These are phyloP conservation scores for Corythornis madagascariensis DNA, from an alignment of 2,113 vertebrate genomes.

Conservation along the genomic window DNA sequence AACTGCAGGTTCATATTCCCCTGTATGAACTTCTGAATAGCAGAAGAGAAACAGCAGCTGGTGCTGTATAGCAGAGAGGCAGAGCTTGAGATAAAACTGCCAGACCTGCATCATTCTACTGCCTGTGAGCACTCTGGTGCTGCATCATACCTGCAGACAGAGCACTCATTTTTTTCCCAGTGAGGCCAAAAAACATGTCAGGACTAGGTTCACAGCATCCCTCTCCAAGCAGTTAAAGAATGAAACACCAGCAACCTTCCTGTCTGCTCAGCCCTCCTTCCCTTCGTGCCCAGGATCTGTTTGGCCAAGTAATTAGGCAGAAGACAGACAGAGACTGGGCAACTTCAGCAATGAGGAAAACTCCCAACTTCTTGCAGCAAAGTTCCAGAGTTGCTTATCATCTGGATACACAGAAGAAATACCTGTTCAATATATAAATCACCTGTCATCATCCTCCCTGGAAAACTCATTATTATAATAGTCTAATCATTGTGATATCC, in stretches of 20 bases:
- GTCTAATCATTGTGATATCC: conserved; percentile 30
- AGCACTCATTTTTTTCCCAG: background rate
- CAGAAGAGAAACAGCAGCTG: background rate
- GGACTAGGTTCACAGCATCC: background rate
- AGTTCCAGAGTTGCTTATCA: background rate
- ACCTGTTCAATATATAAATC: conserved; percentile 10
- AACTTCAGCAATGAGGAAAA: background rate
- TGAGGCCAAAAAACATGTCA: background rate
- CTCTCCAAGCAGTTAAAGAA: background rate
- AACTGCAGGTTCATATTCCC: background rate
- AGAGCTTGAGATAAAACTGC: background rate
- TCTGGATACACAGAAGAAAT: background rate
- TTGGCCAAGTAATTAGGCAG: background rate
- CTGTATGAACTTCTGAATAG: background rate
- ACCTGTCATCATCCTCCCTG: background rate
- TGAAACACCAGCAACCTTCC: background rate
- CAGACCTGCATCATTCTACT: background rate
- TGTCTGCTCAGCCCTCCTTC: background rate
- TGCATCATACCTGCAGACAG: background rate
- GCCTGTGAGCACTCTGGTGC: background rate
- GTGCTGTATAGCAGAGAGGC: background rate
- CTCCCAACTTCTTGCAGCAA: background rate
- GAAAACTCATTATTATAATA: conserved; percentile 45
- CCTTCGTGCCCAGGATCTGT: background rate
- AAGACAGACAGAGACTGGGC: background rate